Base-by-base conservation (phyloP, 2,797 vertebrate species). In the Danio kyathit region DNA sequence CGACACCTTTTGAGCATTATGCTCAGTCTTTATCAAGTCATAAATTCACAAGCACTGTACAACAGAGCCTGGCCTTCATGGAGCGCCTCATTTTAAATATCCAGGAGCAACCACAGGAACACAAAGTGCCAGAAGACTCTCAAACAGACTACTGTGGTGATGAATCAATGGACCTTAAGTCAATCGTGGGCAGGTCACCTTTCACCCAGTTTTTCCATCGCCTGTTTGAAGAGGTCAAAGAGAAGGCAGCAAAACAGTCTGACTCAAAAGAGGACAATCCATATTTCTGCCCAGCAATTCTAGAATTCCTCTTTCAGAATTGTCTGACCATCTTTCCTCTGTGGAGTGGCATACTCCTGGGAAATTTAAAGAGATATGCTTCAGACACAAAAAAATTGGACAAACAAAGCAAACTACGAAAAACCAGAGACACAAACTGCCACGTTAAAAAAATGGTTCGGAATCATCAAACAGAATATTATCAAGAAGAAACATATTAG, bases 391-490 rank as follows among this genome's bases (percentile, higher is more conserved):
- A 38, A 6, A 11, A 8, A 11, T n/a, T 16, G 21, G 17, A 17
- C 9, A 16, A 38, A 10, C 19, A 41, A 57, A 44, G 17, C 43
- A 16, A 57, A 21, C n/a, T 9, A 6, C 44, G 46, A 43, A 69
- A 79, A 60, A 79, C 38, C 43, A 19, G 80, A 13, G 54, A 82
- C 51, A 70, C 80, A 6, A 82, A 76, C 11, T 82, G 64, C 29
- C 64, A 82, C 52, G 73, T n/a, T 82, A 6, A 64, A 82, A 38
- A 56, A 43, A 0, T 76, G 73, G 80, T 81, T 61, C 63, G 77
- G 66, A 9, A 5, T 76, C 6, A 43, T 82, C 3, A 76, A 70
- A 17, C 13, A 57, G 11, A 43, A 49, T 16, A 81, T 81, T 9
- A 21, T 81, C 54, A 65, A 57, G 16, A 43, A 10, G 12, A 75